Percentiles rank a stretch among this genome's conserved stretches.
phyloP scores from a whole-genome alignment of 1,140 invertebrate genomes.

The Neotoxoptera formosana region DNA sequence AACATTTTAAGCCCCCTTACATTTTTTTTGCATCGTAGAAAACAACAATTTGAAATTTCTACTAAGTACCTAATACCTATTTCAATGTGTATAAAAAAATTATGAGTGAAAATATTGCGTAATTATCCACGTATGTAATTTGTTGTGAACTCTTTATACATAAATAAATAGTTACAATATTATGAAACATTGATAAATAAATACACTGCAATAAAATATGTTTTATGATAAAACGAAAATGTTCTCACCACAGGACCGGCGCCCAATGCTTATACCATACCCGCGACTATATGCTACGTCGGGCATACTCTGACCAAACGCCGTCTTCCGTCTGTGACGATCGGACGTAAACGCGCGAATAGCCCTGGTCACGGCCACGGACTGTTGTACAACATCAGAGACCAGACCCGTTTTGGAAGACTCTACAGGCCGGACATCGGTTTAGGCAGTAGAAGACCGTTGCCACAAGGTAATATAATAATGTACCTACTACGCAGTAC shows the following conservation, averaged over 20 bases:
- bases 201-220: background rate
- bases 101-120: too few relatives aligned
- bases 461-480: background rate
- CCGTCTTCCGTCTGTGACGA: background rate
- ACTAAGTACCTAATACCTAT: too few relatives aligned
- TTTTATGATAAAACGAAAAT: background rate
- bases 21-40: too few relatives aligned
- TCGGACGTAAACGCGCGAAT: background rate
- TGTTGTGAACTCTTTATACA: too few relatives aligned
- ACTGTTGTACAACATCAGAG: background rate
- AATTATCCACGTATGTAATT: too few relatives aligned
- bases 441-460: background rate
- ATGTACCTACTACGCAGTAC: too few relatives aligned
- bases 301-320: background rate
- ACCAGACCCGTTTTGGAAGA: constrained; percentile 26
- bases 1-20: too few relatives aligned
- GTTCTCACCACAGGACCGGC: background rate
- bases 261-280: background rate
- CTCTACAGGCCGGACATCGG: background rate
- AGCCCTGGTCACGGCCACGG: background rate
- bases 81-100: too few relatives aligned
- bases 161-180: too few relatives aligned
- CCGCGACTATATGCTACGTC: background rate
- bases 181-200: too few relatives aligned
- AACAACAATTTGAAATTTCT: too few relatives aligned